Evolutionary conservation across 2,113 vertebrate species (phyloP), one percentile per base, ranked within the genome.

Genomic region (Bos javanicus): DNA sequence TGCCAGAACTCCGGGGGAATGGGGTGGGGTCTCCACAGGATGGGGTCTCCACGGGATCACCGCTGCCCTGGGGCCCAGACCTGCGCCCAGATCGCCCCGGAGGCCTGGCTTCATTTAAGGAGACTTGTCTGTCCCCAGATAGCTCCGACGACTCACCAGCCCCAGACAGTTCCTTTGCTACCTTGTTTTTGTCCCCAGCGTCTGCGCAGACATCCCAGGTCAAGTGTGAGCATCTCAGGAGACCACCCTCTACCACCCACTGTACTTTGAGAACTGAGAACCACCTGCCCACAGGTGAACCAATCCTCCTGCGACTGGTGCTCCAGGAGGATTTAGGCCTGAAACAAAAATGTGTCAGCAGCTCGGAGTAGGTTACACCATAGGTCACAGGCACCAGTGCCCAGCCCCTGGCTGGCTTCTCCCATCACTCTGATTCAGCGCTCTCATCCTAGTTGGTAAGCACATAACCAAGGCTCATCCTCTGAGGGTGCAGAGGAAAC

Each of bases 381-480:
- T 30, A 88, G 48, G 50, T 67, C 10, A 46, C 81, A 48, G 56
- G 56, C 9, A 9, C 16, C 39, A 2, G 1, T 6, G 54, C 11
- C n/a, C 5, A 11, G 15, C 12, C 33, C 67, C 67, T 16, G 33
- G 54, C 10, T 16, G 60, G 80, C 57, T 9, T 52, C 57, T 59
- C 46, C 33, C 46, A 39, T 23, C 83, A 28, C 3, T 33, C 16
- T 14, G 3, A 3, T 50, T 54, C 46, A 7, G 30, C 2, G 39
- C 6, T 54, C 71, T 93, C 21, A 30, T 50, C 76, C 54, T 67
- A 5, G 39, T 33, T 50, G 64, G 52, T 28, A 48, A 93, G 19
- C 7, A 26, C 1, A 0, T 17, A 46, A 19, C 43, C 71, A 36
- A 88, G 19, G n/a, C 5, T 8, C 6, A 1, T 23, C 43, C 28